A percentile compares a stretch with the other conserved stretches of the same genome.
These are phyloP conservation scores for Nothura maculosa DNA, from an alignment of 2,797 vertebrate species.

Conservation along the genomic window DNA sequence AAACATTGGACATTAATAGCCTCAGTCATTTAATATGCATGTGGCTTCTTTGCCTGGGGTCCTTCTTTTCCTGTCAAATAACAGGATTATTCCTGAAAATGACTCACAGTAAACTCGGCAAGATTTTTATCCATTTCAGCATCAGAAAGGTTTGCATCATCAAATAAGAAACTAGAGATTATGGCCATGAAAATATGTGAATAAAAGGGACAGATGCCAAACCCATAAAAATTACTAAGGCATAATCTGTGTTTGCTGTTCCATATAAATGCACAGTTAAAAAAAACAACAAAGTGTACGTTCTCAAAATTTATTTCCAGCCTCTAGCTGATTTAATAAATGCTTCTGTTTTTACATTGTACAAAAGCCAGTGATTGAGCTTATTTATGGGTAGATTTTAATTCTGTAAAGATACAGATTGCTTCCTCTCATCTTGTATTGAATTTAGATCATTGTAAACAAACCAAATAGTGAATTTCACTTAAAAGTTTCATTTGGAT, in stretches of 20 bases:
- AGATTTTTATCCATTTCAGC: conserved; percentile 54
- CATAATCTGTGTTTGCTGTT: conserved; percentile 64
- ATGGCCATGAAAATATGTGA: conserved; percentile 54
- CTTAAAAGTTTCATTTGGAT: conserved; percentile 42
- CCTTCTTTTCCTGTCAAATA: conserved; percentile 57
- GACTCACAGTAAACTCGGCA: conserved; percentile 46
- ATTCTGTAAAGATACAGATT: conserved; percentile 22
- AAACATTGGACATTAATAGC: conserved; percentile 40
- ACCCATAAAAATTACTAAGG: conserved; percentile 61
- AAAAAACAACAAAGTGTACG: not conserved
- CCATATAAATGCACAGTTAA: conserved; percentile 29
- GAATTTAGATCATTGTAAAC: conserved; percentile 49
- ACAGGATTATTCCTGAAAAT: conserved; percentile 59
- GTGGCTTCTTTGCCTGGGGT: not conserved
- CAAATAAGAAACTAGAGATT: conserved; percentile 56
- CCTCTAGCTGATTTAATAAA: not conserved
- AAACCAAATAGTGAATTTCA: conserved; percentile 47
- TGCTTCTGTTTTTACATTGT: not conserved
- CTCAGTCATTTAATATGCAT: conserved; percentile 63
- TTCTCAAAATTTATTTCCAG: conserved; percentile 30
- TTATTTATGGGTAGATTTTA: conserved; percentile 36
- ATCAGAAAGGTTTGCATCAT: conserved; percentile 42
- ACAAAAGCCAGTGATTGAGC: conserved; percentile 4
- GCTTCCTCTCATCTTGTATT: not conserved
- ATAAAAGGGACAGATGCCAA: conserved; percentile 57